Evolutionary conservation across 2,888 invertebrate genomes (phyloP), one percentile per base, ranked within the genome.

Genomic region (Metopia argyrocephala): DNA sequence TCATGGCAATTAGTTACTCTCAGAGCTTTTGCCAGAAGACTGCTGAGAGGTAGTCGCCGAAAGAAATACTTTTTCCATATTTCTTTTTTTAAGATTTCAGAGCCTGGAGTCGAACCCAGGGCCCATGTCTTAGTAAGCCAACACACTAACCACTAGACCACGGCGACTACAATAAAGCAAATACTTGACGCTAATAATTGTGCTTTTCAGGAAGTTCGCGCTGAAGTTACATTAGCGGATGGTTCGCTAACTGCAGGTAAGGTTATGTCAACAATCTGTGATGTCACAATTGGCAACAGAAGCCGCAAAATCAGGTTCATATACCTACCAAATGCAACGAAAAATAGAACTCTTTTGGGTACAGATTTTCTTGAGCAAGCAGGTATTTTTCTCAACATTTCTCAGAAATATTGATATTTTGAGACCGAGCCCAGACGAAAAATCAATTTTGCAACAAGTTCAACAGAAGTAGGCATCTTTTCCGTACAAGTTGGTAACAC

Each of bases 221-320:
- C 75, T 1, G 38, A 74, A 20, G 65, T 84, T 1, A 76, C 76
- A 0, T 57, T 82, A 18, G 81, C 83, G 18, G 82, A 83, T 48
- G 76, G 62, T 3, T 61, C 61, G 2, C 5, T 38, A 45, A 52
- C 61, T 7, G 45, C 50, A 5, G 3, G 31, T 5, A 21, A 21
- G 5, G 66, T 54, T 1, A 21, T 20, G 38, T 54, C 38, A n/a
- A n/a, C n/a, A n/a, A n/a, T n/a, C 9, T 54, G 66, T 4, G 54
- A 66, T 31, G 23, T 66, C 5, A 23, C 15, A 0, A 66, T 66
- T 38, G 66, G 54, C 0, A 38, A 54, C 7, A 2, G 31, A 66
- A 7, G 12, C 4, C 31, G 15, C 7, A 54, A 23, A 21, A 66
- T 66, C 25, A 28, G 27, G 27, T n/a, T 31, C 52, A 12, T 62